Evolutionary conservation across 2,113 vertebrate genomes (phyloP), one percentile per base, ranked within the genome.

Genomic region (Alethe diademata): DNA sequence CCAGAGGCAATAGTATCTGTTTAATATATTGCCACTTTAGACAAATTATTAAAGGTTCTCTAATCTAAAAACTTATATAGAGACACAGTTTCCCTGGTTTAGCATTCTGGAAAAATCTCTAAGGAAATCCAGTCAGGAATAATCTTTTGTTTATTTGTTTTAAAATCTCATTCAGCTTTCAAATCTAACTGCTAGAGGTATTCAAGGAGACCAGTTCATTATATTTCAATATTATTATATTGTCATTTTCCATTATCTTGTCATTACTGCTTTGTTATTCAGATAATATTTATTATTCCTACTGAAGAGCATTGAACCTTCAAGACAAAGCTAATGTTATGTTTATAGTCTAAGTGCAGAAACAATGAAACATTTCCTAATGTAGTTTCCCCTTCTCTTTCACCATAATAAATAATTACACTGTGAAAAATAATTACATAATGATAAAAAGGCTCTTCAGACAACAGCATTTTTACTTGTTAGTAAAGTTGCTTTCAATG

Each of bases 191-290:
- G 36, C 33, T 60, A 57, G 36, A 65, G 23, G 24, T 58, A 57
- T 78, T 92, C 61, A 81, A 75, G 48, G 25, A 95, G 25, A 70
- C 14, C 19, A 40, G 38, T 23, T n/a, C 36, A 61, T 71, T 93
- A 57, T 42, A 62, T 54, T 85, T 89, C 72, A 60, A 69, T 81
- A 67, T 51, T 45, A 40, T 93, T 73, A 80, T 76, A 54, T 57
- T 69, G 61, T 42, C 71, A 61, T 80, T 75, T 78, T 78, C 73
- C 62, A 35, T 71, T 79, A 70, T 76, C 35, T 76, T 83, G 42
- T 56, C 42, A 92, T 78, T 92, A 33, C 25, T 79, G 18, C 64
- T 93, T 88, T 75, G 33, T 90, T 94, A 91, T 91, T 93, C 73
- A 94, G 40, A 56, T 70, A 73, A 48, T 66, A 40, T 92, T 42